phyloP scores from a whole-genome alignment of 2,888 invertebrate species.

The Epinotia ramella region DNA sequence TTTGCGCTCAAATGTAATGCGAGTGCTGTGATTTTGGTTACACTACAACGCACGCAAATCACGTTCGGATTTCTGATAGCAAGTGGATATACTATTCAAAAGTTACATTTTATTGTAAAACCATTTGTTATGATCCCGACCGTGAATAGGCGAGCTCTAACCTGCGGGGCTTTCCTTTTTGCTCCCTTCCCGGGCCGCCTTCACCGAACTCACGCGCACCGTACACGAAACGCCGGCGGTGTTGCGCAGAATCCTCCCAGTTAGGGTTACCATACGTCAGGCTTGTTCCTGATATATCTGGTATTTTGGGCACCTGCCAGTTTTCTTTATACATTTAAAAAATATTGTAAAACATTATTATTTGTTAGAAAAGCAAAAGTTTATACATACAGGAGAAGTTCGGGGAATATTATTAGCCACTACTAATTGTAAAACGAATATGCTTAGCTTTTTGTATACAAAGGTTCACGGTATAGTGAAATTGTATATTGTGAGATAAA shows the following conservation, averaged over 20 bases:
- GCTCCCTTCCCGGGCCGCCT: conserved; percentile 16
- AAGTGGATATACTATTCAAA: not conserved
- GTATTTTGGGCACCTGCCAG: not conserved
- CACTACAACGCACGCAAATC: not conserved
- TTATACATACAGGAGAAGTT: no score
- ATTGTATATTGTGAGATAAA: no score
- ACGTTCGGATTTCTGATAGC: not conserved
- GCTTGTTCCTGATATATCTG: not conserved
- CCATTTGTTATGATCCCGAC: conserved; percentile 7
- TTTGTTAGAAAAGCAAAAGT: no score
- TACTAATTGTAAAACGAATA: no score
- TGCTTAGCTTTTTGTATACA: no score
- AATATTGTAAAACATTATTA: no score
- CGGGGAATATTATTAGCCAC: no score
- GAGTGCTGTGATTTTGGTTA: no score
- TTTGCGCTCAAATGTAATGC: no score
- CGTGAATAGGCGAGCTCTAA: conserved; percentile 19
- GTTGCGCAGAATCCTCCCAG: conserved; percentile 16
- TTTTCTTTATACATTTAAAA: no score
- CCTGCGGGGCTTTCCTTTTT: conserved; percentile 18
- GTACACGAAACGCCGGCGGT: conserved; percentile 32
- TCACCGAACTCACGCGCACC: conserved; percentile 25
- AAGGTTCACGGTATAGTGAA: no score
- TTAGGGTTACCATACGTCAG: conserved; percentile 1
- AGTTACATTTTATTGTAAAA: not conserved